These are phyloP conservation scores for Cryptotermes secundus DNA, from an alignment of 1,140 invertebrate species.

Conservation along the genomic window DNA sequence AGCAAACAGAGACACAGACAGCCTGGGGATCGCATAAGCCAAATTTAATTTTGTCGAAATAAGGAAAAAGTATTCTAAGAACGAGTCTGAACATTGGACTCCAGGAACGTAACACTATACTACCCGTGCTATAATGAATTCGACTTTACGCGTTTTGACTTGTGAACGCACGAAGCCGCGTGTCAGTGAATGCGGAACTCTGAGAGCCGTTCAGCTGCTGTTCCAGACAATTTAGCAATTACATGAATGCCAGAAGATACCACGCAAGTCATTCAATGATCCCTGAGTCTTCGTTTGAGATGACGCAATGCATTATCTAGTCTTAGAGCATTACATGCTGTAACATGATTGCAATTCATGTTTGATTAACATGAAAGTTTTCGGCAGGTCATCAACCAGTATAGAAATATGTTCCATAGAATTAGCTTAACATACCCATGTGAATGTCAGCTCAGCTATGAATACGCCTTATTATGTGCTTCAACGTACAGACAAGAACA, in stretches of 20 bases:
- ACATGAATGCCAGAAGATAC: background rate
- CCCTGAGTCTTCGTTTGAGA: background rate
- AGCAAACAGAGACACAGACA: no score
- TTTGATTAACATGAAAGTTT: background rate
- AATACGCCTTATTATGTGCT: background rate
- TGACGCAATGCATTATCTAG: background rate
- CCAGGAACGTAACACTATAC: no score
- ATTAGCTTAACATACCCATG: background rate
- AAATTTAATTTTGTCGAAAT: no score
- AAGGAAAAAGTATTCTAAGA: no score
- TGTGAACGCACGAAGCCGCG: no score
- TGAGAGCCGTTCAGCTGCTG: no score
- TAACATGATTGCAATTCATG: background rate
- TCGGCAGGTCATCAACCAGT: background rate
- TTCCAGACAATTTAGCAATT: constrained; percentile 4
- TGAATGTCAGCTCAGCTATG: background rate
- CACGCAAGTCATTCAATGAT: background rate
- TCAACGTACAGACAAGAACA: background rate
- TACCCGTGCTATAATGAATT: no score
- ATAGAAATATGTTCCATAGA: background rate
- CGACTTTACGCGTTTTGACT: no score
- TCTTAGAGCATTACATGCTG: background rate
- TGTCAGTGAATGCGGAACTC: no score
- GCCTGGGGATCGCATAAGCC: no score
- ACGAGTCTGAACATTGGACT: no score